Base-by-base conservation (phyloP, 1,140 invertebrate genomes). In the Apocrypta bakeri region DNA sequence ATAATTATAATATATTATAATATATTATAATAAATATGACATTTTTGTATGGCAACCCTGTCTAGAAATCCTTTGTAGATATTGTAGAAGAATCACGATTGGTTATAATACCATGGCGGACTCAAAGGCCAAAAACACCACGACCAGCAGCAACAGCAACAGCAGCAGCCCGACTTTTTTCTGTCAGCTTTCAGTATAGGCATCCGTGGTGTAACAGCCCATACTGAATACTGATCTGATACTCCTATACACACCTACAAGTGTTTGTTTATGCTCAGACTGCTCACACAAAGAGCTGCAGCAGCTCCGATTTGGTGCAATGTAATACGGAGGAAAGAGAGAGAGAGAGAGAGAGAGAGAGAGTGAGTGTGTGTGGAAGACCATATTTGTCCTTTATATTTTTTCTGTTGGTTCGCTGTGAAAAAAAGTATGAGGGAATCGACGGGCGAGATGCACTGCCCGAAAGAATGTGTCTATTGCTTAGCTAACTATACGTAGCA, bases 261-360 rank as follows among this genome's bases (percentile, higher is more conserved):
- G 79, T 81, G 72, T 81, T 81, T 81, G 79, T 81, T 81, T 81
- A 81, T 68, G 27, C 77, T 56, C 63, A 78, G n/a, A 37, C 37
- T 66, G 31, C 33, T 69, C 37, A 24, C 37, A 42, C 33, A 42
- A 79, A 79, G 78, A 79, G 48, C 48, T 29, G 17, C 33, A 33
- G 40, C 14, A 31, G n/a, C 33, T 37, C 33, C 33, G 40, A 42
- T 42, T 56, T 56, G 48, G 48, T 56, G 21, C 48, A 56, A 56
- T 56, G 48, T 56, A 56, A 56, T 56, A 56, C 48, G 17, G 21
- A 56, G 48, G 48, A 56, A 21, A 56, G 40, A 42, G 40, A 37
- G 37, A 37, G 37, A 37, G 37, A 37, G 37, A 37, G 37, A 37
- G 37, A 37, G 37, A 37, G 37, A 37, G 37, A 37, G 37, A 37